Conservation (phyloP, 2,888 invertebrate species). For the Pollenia labialis region DNA sequence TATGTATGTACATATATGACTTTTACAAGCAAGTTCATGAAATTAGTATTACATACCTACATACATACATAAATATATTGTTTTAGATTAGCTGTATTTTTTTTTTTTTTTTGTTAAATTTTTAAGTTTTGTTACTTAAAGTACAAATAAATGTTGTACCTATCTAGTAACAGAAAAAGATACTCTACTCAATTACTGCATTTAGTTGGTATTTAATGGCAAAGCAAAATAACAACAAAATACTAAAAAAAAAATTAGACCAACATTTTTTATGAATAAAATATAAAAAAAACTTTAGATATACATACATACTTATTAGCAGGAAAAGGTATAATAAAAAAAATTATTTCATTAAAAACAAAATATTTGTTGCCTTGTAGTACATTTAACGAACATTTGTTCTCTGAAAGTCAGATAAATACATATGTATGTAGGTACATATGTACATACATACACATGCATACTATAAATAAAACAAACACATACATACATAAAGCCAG, state of each 20-base stretch:
- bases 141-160: conserved; percentile 13
- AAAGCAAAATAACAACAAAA: neutral
- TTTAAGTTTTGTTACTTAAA: conserved; percentile 6
- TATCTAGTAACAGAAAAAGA: conserved; percentile 25
- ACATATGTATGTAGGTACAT: no score
- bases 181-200: conserved; percentile 24
- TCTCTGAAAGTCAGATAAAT: neutral
- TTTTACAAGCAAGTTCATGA: conserved; percentile 53
- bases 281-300: conserved; percentile 33
- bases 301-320: conserved; percentile 22
- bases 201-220: conserved; percentile 21
- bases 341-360: conserved; percentile 61
- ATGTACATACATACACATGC: no score
- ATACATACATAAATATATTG: neutral
- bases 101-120: neutral
- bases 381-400: neutral
- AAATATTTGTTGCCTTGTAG: conserved; percentile 64
- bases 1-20: no score
- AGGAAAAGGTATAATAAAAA: conserved; percentile 55
- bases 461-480: neutral
- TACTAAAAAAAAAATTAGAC: conserved; percentile 28
- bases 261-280: conserved; percentile 34
- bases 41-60: conserved; percentile 40
- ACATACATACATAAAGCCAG: neutral
- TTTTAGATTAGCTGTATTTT: conserved; percentile 51